Percentiles rank a stretch among this genome's conserved stretches.
Conservation (phyloP, 2,113 vertebrate species). For the Polypterus senegalus region DNA sequence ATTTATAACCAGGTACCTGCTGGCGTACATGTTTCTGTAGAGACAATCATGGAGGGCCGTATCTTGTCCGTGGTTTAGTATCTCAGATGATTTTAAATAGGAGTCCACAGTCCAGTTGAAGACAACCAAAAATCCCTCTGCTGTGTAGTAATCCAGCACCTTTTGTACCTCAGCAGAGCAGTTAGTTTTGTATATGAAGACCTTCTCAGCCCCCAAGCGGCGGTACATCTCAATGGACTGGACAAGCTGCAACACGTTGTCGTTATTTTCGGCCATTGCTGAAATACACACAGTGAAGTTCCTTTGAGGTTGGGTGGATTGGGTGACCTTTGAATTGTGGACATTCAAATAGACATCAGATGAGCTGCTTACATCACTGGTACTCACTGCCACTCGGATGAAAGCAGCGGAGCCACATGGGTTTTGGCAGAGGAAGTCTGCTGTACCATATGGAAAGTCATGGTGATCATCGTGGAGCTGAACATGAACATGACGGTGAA, state of each 20-base stretch:
- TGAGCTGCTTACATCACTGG: too few relatives aligned
- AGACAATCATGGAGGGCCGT: too few relatives aligned
- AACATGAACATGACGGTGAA: not conserved
- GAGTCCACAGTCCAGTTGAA: too few relatives aligned
- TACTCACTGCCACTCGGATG: too few relatives aligned
- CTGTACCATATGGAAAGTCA: conserved; percentile 1
- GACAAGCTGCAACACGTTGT: conserved; percentile 14
- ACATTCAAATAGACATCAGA: too few relatives aligned
- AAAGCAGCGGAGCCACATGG: not conserved
- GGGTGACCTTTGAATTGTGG: too few relatives aligned
- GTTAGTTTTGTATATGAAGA: conserved; percentile 15
- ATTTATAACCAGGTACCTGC: not conserved
- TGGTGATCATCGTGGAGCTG: not conserved
- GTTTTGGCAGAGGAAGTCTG: not conserved
- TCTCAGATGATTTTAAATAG: too few relatives aligned
- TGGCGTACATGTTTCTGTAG: too few relatives aligned
- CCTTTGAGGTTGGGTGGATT: too few relatives aligned
- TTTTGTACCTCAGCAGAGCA: conserved; percentile 1
- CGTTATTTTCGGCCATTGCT: conserved; percentile 1
- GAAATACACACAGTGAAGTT: conserved; percentile 14
- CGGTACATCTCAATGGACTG: conserved; percentile 19
- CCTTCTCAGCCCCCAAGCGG: conserved; percentile 12
- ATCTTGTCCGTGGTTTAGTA: too few relatives aligned
- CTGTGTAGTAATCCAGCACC: not conserved
- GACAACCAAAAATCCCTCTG: not conserved